A percentile compares a stretch with the other conserved stretches of the same genome.
phyloP scores from a whole-genome alignment of 2,888 invertebrate species.

The Drepanosiphum platanoidis region DNA sequence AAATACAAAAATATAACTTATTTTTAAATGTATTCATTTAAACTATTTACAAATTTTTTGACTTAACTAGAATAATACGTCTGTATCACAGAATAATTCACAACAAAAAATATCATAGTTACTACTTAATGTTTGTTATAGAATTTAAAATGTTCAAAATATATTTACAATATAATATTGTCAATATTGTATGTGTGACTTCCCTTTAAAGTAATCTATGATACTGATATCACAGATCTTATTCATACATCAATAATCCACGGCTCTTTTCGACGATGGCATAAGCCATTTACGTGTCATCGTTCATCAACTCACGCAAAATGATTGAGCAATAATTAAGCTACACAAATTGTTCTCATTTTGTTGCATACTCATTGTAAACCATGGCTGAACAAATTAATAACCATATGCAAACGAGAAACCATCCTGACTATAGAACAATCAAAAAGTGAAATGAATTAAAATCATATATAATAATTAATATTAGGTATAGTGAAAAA shows the following conservation, averaged over 20 bases:
- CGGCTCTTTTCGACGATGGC: background rate
- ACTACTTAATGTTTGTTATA: background rate
- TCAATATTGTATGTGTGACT: background rate
- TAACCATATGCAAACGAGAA: slow-evolving; percentile 50
- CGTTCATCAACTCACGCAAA: slow-evolving; percentile 2
- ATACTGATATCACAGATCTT: background rate
- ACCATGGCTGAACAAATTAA: slow-evolving; percentile 58
- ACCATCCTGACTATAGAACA: slow-evolving; percentile 25
- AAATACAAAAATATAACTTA: too few relatives aligned
- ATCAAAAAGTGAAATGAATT: background rate
- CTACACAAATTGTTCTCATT: slow-evolving; percentile 16
- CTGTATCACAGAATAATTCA: slow-evolving; percentile 12
- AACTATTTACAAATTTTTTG: background rate
- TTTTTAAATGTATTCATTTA: background rate
- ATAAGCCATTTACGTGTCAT: background rate
- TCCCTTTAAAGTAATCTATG: background rate
- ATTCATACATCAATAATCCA: background rate
- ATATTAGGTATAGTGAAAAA: background rate
- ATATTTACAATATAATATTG: background rate
- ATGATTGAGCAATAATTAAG: slow-evolving; percentile 20
- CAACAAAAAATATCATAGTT: background rate
- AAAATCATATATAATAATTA: background rate
- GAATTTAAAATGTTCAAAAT: background rate
- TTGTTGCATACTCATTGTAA: slow-evolving; percentile 50
- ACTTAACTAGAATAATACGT: background rate